Conservation (phyloP, 2,888 invertebrate genomes). For the Sipunculus nudus region DNA sequence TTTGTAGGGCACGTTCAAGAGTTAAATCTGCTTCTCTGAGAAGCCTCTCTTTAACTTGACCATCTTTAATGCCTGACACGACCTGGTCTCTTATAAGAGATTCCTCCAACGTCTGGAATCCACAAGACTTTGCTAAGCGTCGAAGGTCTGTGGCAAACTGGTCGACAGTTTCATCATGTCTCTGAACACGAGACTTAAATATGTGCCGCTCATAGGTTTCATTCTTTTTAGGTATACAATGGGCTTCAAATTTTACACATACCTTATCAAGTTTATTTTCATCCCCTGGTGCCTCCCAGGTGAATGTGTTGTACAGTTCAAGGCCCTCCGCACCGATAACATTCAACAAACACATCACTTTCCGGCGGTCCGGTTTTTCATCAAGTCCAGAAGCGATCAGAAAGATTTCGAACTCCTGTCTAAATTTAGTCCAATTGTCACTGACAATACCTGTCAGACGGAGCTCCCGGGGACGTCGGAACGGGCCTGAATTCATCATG, state of each 20-base stretch:
- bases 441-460: too few relatives aligned
- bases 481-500: too few relatives aligned
- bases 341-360: background rate
- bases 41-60: background rate
- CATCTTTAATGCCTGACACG: background rate
- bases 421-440: too few relatives aligned
- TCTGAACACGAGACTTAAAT: background rate
- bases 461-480: too few relatives aligned
- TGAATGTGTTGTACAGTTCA: background rate
- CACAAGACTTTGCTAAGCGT: background rate
- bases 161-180: background rate
- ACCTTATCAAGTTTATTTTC: too few relatives aligned
- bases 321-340: background rate
- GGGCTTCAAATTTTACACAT: background rate
- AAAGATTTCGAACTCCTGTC: background rate
- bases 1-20: background rate
- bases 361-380: background rate
- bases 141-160: background rate
- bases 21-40: background rate
- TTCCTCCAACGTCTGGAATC: background rate
- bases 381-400: background rate
- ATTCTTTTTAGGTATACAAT: background rate
- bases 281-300: too few relatives aligned
- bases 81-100: background rate
- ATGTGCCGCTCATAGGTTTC: too few relatives aligned